phyloP scores from a whole-genome alignment of 2,113 vertebrate species.

The Poeciliopsis retropinna region DNA sequence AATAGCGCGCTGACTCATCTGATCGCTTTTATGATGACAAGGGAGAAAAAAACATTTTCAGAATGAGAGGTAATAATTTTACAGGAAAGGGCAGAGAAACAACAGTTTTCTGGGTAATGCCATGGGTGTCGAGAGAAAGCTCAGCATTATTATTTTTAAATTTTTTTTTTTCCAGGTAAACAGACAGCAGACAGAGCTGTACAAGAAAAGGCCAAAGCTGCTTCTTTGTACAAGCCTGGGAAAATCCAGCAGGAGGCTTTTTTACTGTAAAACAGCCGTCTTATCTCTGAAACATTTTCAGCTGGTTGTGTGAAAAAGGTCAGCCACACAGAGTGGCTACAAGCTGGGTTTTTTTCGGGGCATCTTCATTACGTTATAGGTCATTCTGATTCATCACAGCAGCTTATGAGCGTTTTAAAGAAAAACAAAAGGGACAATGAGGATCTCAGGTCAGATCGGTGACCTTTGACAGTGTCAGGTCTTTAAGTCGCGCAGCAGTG shows the following conservation, averaged over 20 bases:
- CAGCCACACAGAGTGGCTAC: conserved; percentile 1
- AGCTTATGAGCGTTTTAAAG: neutral
- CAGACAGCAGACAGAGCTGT: neutral
- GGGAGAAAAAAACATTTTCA: conserved; percentile 15
- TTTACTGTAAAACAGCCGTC: conserved; percentile 10
- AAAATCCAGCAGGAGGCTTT: conserved; percentile 1
- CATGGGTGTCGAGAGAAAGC: conserved; percentile 9
- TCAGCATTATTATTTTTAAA: neutral
- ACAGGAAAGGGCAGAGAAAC: neutral
- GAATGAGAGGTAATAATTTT: conserved; percentile 1
- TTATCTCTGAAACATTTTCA: conserved; percentile 21
- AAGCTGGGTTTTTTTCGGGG: neutral
- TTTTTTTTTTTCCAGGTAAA: conserved; percentile 13
- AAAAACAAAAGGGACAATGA: neutral
- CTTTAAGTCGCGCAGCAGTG: neutral
- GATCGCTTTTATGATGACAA: conserved; percentile 13
- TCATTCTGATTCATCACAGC: neutral
- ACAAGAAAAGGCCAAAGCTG: conserved; percentile 6
- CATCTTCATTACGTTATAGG: neutral
- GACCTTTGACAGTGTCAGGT: conserved; percentile 6
- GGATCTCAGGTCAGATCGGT: neutral
- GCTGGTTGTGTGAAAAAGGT: neutral
- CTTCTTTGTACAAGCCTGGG: conserved; percentile 10
- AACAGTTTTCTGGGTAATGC: neutral
- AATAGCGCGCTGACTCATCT: conserved; percentile 43